Conservation (phyloP, 2,113 vertebrate genomes). For the Baryphthengus martii region DNA sequence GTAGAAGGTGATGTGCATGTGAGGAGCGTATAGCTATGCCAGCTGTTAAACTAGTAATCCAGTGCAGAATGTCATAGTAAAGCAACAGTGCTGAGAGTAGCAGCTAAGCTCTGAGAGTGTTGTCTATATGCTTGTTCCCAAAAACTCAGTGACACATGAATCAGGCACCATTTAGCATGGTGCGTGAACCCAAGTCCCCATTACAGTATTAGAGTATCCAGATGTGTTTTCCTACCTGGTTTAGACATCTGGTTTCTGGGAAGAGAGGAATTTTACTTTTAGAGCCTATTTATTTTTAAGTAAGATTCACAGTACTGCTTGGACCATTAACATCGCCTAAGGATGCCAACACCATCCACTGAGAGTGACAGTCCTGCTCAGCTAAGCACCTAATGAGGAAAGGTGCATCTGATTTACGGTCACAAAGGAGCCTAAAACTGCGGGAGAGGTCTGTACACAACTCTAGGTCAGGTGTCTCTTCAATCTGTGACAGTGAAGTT, state of each 20-base stretch:
- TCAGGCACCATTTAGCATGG: neutral
- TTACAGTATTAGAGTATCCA: neutral
- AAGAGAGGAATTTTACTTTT: neutral
- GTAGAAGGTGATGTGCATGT: neutral
- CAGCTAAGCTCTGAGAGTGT: neutral
- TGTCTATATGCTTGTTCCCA: neutral
- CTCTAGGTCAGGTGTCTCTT: neutral
- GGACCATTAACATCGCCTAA: neutral
- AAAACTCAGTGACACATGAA: accelerated
- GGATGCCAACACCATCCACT: neutral
- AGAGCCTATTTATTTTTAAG: neutral
- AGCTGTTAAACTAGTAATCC: neutral
- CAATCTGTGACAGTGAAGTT: neutral
- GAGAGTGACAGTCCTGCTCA: neutral
- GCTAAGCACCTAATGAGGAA: neutral
- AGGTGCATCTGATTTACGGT: neutral
- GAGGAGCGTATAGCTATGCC: neutral
- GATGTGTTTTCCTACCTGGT: neutral
- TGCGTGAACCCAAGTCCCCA: too few species aligned
- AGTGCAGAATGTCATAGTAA: neutral
- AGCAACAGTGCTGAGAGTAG: neutral
- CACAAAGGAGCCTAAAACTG: neutral
- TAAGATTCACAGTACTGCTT: neutral
- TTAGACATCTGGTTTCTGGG: neutral
- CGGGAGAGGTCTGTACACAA: neutral